These are phyloP conservation scores for Drosophila cardini DNA, from an alignment of 1,140 invertebrate species.

Conservation along the genomic window DNA sequence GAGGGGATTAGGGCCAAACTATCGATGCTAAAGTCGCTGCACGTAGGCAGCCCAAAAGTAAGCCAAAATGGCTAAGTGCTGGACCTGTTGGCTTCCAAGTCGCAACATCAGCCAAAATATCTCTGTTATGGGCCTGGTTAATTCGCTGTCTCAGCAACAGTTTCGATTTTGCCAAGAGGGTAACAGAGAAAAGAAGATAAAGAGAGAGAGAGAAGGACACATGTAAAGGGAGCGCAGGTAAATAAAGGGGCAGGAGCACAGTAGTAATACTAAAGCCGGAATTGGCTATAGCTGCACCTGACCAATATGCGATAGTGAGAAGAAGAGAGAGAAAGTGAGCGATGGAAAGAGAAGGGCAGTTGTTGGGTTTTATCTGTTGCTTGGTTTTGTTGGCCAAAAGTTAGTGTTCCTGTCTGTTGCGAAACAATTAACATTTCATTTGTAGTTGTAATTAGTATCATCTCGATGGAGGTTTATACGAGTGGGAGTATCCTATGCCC, in stretches of 20 bases:
- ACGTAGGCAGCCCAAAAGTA: constrained; percentile 30
- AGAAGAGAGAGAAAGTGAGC: not conserved
- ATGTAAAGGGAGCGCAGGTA: constrained; percentile 11
- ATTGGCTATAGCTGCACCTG: constrained; percentile 46
- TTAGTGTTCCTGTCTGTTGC: constrained; percentile 65
- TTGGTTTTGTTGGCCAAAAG: constrained; percentile 51
- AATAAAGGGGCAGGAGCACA: constrained; percentile 9
- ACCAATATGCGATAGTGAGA: not conserved
- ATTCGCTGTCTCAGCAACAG: constrained; percentile 53
- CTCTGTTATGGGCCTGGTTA: constrained; percentile 24
- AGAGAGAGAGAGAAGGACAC: constrained; percentile 1
- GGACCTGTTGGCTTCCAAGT: constrained; percentile 27
- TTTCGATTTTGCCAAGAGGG: constrained; percentile 17
- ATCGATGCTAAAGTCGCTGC: constrained; percentile 10
- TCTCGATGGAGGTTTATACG: not conserved
- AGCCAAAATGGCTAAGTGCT: not conserved
- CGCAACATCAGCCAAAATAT: constrained; percentile 45
- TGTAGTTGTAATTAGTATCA: constrained; percentile 49
- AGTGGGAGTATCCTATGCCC: not conserved
- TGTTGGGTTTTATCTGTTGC: constrained; percentile 31
- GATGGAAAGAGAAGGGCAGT: not conserved
- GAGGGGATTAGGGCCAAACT: constrained; percentile 6
- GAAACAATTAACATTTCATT: constrained; percentile 73
- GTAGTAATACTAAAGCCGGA: constrained; percentile 9
- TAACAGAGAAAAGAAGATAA: not conserved